phyloP scores from a whole-genome alignment of 2,113 vertebrate species.

The Corynorhinus townsendii region DNA sequence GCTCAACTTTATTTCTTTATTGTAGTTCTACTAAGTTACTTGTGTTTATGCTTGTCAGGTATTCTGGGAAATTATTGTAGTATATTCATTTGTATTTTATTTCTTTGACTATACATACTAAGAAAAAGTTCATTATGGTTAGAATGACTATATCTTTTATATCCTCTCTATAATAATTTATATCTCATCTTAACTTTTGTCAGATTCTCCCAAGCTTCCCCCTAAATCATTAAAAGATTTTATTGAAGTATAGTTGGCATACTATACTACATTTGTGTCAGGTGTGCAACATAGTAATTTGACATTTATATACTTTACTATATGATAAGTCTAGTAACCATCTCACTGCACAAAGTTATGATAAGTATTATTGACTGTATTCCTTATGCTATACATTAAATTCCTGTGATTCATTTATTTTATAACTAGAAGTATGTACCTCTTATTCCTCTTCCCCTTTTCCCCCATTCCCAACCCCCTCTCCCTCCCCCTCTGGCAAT shows the following conservation, averaged over 20 bases:
- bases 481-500: neutral
- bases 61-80: neutral
- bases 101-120: neutral
- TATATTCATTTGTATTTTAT: neutral
- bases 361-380: neutral
- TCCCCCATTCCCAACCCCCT: neutral
- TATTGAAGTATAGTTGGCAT: neutral
- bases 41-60: neutral
- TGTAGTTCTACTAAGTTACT: neutral
- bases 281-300: neutral
- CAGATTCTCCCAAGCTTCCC: neutral
- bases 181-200: neutral
- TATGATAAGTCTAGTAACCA: neutral
- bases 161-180: neutral
- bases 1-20: neutral
- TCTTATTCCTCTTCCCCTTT: neutral
- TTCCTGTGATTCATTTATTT: neutral
- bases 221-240: neutral
- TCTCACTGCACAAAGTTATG: neutral
- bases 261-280: neutral
- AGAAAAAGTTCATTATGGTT: neutral
- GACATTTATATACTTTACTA: neutral
- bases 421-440: neutral
- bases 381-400: neutral
- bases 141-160: neutral